Base-by-base conservation (phyloP, 2,888 invertebrate genomes). In the Trisateles emortualis region DNA sequence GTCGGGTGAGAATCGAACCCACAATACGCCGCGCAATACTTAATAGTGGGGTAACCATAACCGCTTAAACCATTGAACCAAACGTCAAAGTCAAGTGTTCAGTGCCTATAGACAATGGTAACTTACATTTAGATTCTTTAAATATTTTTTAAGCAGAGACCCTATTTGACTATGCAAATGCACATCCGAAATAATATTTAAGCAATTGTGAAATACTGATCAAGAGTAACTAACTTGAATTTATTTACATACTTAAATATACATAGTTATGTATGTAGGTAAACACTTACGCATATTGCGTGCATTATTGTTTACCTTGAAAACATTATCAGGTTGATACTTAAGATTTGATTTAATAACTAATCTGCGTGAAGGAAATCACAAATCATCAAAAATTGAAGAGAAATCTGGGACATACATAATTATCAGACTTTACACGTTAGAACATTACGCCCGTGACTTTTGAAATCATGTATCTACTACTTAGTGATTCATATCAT, bases 301-400 rank as follows among this genome's bases (percentile, higher is more conserved):
- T 42, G 42, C 36, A 42, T 33, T 5, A 33, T 6, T 38, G 11
- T 43, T 42, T 10, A 24, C 53, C 53, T 53, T 48, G 47, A 36
- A 41, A 40, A 38, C 24, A 52, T 42, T 22, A 49, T 11, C 16
- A 11, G 8, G n/a, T n/a, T n/a, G 11, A n/a, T 0, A n/a, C 1
- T 3, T 10, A 10, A 2, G 8, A 40, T 17, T 16, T 8, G 19
- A 14, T 43, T n/a, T 32, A 3, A 22, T 29, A 19, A 43, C 16
- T 6, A 0, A 35, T 33, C 9, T 35, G 16, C 13, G 13, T 16
- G 11, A 35, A 40, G 36, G 33, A 10, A 46, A 42, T 26, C 13
- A 16, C 4, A 16, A 29, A n/a, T n/a, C n/a, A n/a, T n/a, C n/a
- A n/a, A n/a, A n/a, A 42, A 47, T 47, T 42, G 22, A 36, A 14